Conservation (phyloP, 2,113 vertebrate genomes). For the Campylomormyrus numenius region DNA sequence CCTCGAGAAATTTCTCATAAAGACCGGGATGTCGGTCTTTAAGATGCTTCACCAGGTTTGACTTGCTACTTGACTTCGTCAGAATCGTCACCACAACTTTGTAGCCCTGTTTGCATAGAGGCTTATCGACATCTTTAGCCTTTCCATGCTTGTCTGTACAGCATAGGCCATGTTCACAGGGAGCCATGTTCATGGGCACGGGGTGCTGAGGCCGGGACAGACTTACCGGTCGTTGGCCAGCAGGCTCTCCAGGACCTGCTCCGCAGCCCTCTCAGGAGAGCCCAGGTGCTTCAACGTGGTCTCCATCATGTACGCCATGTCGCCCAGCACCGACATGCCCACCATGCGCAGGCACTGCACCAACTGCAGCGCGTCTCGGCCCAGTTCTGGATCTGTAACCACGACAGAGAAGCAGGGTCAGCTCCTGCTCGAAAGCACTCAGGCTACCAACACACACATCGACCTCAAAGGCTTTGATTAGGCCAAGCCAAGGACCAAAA, state of each 20-base stretch:
- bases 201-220: neutral
- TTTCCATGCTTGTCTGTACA: too few species aligned
- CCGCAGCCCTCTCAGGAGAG: conserved; percentile 80
- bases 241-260: conserved; percentile 79
- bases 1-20: too few species aligned
- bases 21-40: too few species aligned
- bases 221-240: conserved; percentile 57
- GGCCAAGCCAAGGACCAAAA: neutral
- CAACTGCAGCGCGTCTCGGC: conserved; percentile 78
- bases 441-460: neutral
- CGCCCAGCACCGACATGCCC: conserved; percentile 69
- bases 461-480: neutral
- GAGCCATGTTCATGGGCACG: conserved; percentile 39
- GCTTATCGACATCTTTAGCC: too few species aligned
- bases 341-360: conserved; percentile 83
- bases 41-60: too few species aligned
- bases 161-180: too few species aligned
- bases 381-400: conserved; percentile 68
- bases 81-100: too few species aligned
- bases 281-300: conserved; percentile 77
- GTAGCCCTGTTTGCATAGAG: too few species aligned
- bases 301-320: conserved; percentile 84
- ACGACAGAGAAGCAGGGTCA: neutral
- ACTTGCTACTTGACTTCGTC: too few species aligned
- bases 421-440: neutral